Conservation (phyloP, 2,113 vertebrate species). For the Antechinus stuartii region DNA sequence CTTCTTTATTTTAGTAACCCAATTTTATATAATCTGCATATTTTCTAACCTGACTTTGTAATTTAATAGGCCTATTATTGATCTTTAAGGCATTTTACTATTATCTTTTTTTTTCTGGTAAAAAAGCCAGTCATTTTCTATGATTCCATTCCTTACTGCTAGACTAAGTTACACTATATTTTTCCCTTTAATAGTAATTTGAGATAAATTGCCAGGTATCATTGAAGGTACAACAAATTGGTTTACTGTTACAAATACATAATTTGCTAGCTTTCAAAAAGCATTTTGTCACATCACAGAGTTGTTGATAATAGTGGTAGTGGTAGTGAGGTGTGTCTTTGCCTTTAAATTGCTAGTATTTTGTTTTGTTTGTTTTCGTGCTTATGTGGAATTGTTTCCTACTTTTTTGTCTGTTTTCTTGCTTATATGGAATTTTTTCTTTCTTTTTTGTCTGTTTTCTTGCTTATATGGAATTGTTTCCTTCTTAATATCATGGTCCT, state of each 20-base stretch:
- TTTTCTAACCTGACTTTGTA: background rate
- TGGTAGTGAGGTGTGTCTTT: too few species aligned
- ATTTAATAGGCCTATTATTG: background rate
- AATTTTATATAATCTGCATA: background rate
- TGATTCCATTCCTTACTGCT: background rate
- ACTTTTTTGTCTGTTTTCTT: background rate
- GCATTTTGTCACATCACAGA: background rate
- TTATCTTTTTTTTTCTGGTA: background rate
- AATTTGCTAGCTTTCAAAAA: background rate
- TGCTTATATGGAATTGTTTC: background rate
- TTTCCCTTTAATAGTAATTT: background rate
- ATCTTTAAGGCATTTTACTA: background rate
- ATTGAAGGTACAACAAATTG: background rate
- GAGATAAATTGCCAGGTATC: background rate
- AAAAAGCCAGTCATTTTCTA: background rate
- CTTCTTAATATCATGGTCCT: background rate
- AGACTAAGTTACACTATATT: background rate
- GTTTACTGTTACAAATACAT: background rate
- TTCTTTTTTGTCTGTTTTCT: background rate
- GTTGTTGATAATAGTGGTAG: background rate
- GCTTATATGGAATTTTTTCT: background rate
- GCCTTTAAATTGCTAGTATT: background rate
- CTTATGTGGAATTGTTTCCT: background rate
- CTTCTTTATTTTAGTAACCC: background rate
- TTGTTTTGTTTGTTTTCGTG: background rate